Conservation (phyloP, 1,140 invertebrate genomes). For the Drosophila subobscura region DNA sequence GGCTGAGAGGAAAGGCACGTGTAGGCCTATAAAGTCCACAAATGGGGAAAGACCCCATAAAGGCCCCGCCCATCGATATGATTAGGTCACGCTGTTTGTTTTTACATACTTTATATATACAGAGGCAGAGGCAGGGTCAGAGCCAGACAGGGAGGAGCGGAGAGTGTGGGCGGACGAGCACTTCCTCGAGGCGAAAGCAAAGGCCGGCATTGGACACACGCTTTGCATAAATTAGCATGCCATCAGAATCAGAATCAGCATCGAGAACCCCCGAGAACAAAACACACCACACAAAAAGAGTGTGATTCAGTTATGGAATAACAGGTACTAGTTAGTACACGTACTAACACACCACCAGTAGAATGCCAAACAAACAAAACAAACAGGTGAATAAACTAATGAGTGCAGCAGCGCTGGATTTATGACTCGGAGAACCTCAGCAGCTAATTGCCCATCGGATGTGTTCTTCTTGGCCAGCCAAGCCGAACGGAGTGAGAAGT, state of each 20-base stretch:
- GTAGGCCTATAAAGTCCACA: conserved; percentile 36
- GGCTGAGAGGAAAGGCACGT: conserved; percentile 31
- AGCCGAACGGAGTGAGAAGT: conserved; percentile 53
- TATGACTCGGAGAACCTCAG: conserved; percentile 12
- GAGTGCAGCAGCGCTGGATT: conserved; percentile 28
- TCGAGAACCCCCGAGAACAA: conserved; percentile 32
- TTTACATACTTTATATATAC: conserved; percentile 11
- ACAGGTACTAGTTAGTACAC: conserved; percentile 22
- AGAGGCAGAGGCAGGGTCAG: background rate
- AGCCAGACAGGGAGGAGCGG: conserved; percentile 4
- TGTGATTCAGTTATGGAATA: conserved; percentile 49
- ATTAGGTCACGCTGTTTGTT: conserved; percentile 62
- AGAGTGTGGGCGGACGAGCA: conserved; percentile 9
- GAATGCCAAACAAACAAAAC: conserved; percentile 39
- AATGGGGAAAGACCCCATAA: conserved; percentile 25
- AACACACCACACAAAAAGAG: conserved; percentile 26
- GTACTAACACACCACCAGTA: background rate
- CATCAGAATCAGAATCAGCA: conserved; percentile 16
- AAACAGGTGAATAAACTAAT: conserved; percentile 76
- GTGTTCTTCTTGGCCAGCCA: conserved; percentile 47
- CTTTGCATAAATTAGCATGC: conserved; percentile 77
- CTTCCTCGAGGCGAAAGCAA: conserved; percentile 58
- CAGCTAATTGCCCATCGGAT: conserved; percentile 52
- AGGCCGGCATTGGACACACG: conserved; percentile 64
- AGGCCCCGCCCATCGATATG: conserved; percentile 31